Percentiles rank a stretch among this genome's conserved stretches.
phyloP scores from a whole-genome alignment of 2,113 vertebrate species.

The Xyliphius kryptos region DNA sequence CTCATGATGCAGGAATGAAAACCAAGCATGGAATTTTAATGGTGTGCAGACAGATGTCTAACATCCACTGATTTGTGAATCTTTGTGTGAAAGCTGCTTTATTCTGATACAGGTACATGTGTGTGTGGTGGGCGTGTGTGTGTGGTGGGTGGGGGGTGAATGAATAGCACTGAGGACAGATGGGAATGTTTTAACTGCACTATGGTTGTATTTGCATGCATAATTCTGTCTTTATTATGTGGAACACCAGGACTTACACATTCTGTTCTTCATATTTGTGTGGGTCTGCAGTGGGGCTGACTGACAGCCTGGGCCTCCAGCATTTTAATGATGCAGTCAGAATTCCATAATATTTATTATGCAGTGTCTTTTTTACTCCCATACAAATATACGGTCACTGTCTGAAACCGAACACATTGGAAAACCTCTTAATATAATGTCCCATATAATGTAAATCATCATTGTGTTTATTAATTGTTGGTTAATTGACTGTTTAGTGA shows the following conservation, averaged over 20 bases:
- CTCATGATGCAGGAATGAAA: no score
- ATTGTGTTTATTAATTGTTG: no score
- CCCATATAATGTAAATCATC: no score
- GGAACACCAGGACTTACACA: background rate
- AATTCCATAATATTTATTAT: background rate
- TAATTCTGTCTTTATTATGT: slow-evolving; percentile 16
- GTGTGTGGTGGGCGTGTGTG: background rate
- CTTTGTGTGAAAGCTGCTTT: background rate
- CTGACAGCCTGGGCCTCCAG: background rate
- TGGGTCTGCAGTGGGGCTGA: background rate
- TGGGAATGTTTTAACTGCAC: slow-evolving; percentile 21
- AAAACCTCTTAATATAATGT: no score
- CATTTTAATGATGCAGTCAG: background rate
- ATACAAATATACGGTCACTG: background rate
- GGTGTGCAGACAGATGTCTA: background rate
- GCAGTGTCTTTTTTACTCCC: background rate
- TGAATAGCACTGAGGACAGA: slow-evolving; percentile 20
- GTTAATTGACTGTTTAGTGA: no score
- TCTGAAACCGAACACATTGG: no score
- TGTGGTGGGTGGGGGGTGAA: slow-evolving; percentile 8
- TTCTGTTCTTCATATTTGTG: background rate
- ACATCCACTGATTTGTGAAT: background rate
- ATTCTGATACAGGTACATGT: slow-evolving; percentile 20
- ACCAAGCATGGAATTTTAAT: background rate
- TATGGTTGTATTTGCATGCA: slow-evolving; percentile 12